Base-by-base conservation (phyloP, 2,888 invertebrate species). In the Eutolmus rufibarbis region DNA sequence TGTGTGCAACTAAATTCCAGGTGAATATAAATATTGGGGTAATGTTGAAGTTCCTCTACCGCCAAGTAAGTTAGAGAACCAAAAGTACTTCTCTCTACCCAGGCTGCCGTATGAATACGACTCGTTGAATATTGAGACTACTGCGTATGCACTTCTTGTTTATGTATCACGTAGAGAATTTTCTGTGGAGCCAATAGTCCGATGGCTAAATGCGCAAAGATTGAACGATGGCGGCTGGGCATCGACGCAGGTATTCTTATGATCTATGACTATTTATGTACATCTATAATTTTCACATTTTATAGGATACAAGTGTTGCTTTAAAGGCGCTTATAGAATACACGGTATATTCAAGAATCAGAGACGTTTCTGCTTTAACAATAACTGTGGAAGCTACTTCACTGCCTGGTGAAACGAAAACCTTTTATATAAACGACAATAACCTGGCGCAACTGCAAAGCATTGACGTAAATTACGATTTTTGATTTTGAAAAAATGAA, bases 51-150 rank as follows among this genome's bases (percentile, higher is more conserved):
- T 98, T 1, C 97, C 97, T 0, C 94, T 95, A 88, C 97, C 97
- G 0, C 97, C 97, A 0, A 95, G 95, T 89, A 97, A 97, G 93
- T 94, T 96, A 90, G 98, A 98, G 93, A 98, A 98, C 93, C 97
- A 98, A 91, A 97, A 97, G 91, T 97, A 97, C 8, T 98, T 97
- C 94, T 93, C 97, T 0, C 93, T 98, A 88, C 98, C 98, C 0
- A 95, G 98, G 0, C 93, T 97, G 88, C 97, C 98, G 0, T 97
- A 98, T 92, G 95, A 95, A 90, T 97, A 96, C 91, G 99, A 99
- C 93, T 95, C 97, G 0, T 96, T 97, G 91, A 98, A 98, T 92
- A 96, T 98, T 77, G 98, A 98, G 91, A 95, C 98, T 0, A 99
- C 98, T 0, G 96, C 98, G 0, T 98, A 98, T 91, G 98, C 97